Evolutionary conservation across 1,140 invertebrate species (phyloP).

Genomic region (Teleopsis dalmanni): DNA sequence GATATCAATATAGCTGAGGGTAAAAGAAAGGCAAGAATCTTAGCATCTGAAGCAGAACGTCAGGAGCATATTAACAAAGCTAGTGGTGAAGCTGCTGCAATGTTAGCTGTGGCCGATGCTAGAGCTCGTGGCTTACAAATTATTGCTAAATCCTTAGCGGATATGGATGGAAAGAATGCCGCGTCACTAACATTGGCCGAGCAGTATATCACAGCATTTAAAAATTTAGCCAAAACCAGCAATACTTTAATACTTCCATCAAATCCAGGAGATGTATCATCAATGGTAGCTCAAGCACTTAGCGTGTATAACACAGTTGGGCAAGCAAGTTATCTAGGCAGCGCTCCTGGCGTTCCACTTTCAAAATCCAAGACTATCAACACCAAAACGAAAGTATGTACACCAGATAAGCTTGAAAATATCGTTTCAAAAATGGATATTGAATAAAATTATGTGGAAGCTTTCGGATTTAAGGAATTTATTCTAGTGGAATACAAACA

Average conservation of each 20-base stretch:
- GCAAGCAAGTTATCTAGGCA: not conserved
- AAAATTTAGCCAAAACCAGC: slow-evolving; percentile 83
- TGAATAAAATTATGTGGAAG: too few species aligned
- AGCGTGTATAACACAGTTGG: slow-evolving; percentile 31
- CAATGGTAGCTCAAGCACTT: slow-evolving; percentile 74
- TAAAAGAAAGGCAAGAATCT: slow-evolving; percentile 81
- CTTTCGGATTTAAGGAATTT: too few species aligned
- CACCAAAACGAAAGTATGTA: slow-evolving; percentile 3
- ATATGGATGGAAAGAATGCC: slow-evolving; percentile 65
- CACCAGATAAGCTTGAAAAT: slow-evolving; percentile 8
- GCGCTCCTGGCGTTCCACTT: not conserved
- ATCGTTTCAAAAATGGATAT: slow-evolving; percentile 13
- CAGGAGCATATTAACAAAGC: slow-evolving; percentile 85
- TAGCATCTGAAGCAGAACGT: slow-evolving; percentile 84
- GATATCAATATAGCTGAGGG: slow-evolving; percentile 98
- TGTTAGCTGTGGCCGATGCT: slow-evolving; percentile 78
- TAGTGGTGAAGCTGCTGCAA: slow-evolving; percentile 77
- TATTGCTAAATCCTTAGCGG: slow-evolving; percentile 60
- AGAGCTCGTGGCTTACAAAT: slow-evolving; percentile 69
- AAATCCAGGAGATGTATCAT: slow-evolving; percentile 79
- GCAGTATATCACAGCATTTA: slow-evolving; percentile 90
- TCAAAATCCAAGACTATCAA: not conserved
- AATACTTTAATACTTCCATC: slow-evolving; percentile 93
- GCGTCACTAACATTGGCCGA: slow-evolving; percentile 89
- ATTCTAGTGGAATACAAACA: too few species aligned